A percentile compares a stretch with the other conserved stretches of the same genome.
Conservation (phyloP, 2,113 vertebrate genomes). For the Pseudorasbora parva region DNA sequence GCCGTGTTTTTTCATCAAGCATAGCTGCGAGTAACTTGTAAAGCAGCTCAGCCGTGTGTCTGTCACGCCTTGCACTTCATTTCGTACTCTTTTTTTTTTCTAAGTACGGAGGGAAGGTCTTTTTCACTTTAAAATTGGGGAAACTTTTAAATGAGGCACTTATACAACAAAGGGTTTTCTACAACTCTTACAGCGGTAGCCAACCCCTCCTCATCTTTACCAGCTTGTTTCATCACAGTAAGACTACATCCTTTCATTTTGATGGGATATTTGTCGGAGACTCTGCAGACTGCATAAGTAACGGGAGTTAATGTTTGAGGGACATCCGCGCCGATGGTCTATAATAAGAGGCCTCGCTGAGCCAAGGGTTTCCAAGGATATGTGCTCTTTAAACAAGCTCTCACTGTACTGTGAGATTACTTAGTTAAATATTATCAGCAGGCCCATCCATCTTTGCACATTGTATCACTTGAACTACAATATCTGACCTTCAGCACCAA, state of each 20-base stretch:
- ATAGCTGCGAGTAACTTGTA: conserved; percentile 43
- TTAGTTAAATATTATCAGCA: conserved; percentile 60
- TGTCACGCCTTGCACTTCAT: conserved; percentile 34
- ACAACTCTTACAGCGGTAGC: conserved; percentile 26
- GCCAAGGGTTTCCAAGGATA: conserved; percentile 57
- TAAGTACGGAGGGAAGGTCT: conserved; percentile 35
- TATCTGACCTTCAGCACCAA: conserved; percentile 56
- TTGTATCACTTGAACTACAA: conserved; percentile 49
- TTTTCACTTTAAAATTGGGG: conserved; percentile 44
- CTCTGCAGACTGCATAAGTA: conserved; percentile 54
- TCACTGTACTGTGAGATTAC: conserved; percentile 54
- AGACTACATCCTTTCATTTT: conserved; percentile 48
- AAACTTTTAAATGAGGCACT: conserved; percentile 62
- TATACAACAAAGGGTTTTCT: conserved; percentile 51
- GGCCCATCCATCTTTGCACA: conserved; percentile 54
- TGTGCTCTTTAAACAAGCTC: conserved; percentile 51
- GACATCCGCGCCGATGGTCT: conserved; percentile 53
- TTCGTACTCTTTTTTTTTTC: conserved; percentile 12
- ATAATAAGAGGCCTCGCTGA: conserved; percentile 56
- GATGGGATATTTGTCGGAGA: conserved; percentile 37
- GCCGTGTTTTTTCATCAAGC: conserved; percentile 51
- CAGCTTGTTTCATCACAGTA: conserved; percentile 45
- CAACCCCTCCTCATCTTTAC: conserved; percentile 27
- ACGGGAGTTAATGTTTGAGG: conserved; percentile 59
- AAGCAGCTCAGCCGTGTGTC: conserved; percentile 48